Evolutionary conservation across 2,888 invertebrate genomes (phyloP).

Genomic region (Callyntrura guangdongensis): DNA sequence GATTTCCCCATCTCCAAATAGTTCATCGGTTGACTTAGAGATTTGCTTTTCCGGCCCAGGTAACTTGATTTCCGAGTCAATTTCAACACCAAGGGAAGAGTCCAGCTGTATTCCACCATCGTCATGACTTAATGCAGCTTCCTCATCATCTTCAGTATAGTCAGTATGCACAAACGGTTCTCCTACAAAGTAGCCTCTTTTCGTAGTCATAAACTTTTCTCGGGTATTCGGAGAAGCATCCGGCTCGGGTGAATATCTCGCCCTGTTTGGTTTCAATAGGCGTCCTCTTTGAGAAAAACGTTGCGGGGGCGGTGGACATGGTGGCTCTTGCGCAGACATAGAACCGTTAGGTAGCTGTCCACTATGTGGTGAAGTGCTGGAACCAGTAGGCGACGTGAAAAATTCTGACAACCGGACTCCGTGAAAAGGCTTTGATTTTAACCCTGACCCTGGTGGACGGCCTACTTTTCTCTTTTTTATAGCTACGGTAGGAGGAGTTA

Average conservation of each 20-base stretch:
- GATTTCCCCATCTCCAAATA: slow-evolving; percentile 25
- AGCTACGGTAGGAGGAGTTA: neutral
- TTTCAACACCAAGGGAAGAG: neutral
- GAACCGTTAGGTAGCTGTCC: neutral
- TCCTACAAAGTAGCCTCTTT: slow-evolving; percentile 33
- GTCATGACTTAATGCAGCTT: neutral
- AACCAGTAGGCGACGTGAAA: neutral
- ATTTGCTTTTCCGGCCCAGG: slow-evolving; percentile 8
- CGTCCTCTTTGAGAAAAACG: slow-evolving; percentile 63
- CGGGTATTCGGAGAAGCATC: neutral
- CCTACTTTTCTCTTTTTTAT: slow-evolving; percentile 42
- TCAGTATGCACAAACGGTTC: neutral
- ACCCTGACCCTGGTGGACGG: slow-evolving; percentile 36
- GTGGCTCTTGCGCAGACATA: neutral
- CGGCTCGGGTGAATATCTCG: slow-evolving; percentile 68
- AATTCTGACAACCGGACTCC: neutral
- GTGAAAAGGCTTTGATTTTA: neutral
- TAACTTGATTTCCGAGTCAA: neutral
- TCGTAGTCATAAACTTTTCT: slow-evolving; percentile 47
- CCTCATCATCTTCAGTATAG: neutral
- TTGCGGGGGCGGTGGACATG: slow-evolving; percentile 29
- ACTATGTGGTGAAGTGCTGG: neutral
- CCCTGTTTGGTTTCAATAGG: slow-evolving; percentile 62
- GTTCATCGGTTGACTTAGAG: neutral
- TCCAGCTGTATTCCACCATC: neutral